A percentile compares a stretch with the other conserved stretches of the same genome.
phyloP scores from a whole-genome alignment of 1,140 invertebrate genomes.

The Danaus plexippus region DNA sequence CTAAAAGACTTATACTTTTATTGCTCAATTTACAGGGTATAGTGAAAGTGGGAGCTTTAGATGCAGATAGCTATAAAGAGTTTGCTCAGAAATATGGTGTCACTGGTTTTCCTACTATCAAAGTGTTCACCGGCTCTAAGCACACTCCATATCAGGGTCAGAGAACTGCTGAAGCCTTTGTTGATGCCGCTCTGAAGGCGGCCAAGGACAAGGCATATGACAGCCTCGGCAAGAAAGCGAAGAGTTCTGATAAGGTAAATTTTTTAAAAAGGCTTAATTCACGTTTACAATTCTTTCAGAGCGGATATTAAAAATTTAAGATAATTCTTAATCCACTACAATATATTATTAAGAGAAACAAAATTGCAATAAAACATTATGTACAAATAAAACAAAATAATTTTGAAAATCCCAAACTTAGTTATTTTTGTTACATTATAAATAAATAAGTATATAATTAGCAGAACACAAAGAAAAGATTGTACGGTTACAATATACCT shows the following conservation, averaged over 20 bases:
- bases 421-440: slow-evolving; percentile 3
- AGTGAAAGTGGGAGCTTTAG: slow-evolving; percentile 93
- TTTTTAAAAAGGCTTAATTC: slow-evolving; percentile 19
- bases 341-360: too few species aligned
- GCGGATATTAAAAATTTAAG: too few species aligned
- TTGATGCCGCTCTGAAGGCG: slow-evolving; percentile 85
- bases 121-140: slow-evolving; percentile 93
- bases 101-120: slow-evolving; percentile 95
- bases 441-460: slow-evolving; percentile 20
- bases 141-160: slow-evolving; percentile 90
- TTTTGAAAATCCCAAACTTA: not conserved
- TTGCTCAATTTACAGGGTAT: slow-evolving; percentile 78
- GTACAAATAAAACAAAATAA: not conserved
- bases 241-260: slow-evolving; percentile 61
- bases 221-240: slow-evolving; percentile 75
- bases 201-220: slow-evolving; percentile 79
- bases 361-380: slow-evolving; percentile 1
- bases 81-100: slow-evolving; percentile 87
- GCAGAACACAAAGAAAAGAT: slow-evolving; percentile 18
- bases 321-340: too few species aligned
- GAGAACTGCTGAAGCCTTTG: slow-evolving; percentile 88
- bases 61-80: slow-evolving; percentile 91
- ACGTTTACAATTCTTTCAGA: slow-evolving; percentile 11
- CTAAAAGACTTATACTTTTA: slow-evolving; percentile 3
- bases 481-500: slow-evolving; percentile 50